Conservation (phyloP, 2,888 invertebrate genomes). For the Pocota personata region DNA sequence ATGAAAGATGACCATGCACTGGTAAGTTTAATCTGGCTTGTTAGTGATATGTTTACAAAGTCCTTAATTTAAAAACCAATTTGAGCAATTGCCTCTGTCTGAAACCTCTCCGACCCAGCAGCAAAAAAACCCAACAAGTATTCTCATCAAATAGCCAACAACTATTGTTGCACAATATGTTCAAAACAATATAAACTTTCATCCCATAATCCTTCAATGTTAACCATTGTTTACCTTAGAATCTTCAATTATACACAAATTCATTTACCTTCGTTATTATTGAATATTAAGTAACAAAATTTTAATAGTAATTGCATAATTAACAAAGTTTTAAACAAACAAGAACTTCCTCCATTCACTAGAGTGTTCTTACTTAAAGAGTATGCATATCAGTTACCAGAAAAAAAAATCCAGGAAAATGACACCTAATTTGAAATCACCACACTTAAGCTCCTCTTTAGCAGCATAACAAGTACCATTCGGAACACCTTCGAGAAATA, state of each 20-base stretch:
- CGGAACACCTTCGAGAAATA: constrained; percentile 27
- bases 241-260: constrained; percentile 3
- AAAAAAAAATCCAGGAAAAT: constrained; percentile 8
- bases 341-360: constrained; percentile 31
- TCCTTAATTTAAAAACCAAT: not conserved
- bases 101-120: not conserved
- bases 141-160: not conserved
- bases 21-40: not conserved
- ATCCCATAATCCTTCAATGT: constrained; percentile 21
- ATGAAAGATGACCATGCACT: no score
- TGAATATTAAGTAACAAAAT: not conserved
- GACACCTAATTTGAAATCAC: constrained; percentile 42
- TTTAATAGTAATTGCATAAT: not conserved
- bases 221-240: constrained; percentile 5
- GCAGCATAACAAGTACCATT: constrained; percentile 27
- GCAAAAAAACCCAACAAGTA: not conserved
- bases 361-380: constrained; percentile 17
- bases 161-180: not conserved
- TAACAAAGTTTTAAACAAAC: constrained; percentile 21
- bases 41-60: not conserved
- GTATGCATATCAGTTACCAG: constrained; percentile 28
- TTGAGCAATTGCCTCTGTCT: not conserved
- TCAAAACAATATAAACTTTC: not conserved
- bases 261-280: constrained; percentile 8
- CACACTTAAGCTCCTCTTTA: constrained; percentile 11